Evolutionary conservation across 2,113 vertebrate species (phyloP).

Genomic region (Nipponia nippon): DNA sequence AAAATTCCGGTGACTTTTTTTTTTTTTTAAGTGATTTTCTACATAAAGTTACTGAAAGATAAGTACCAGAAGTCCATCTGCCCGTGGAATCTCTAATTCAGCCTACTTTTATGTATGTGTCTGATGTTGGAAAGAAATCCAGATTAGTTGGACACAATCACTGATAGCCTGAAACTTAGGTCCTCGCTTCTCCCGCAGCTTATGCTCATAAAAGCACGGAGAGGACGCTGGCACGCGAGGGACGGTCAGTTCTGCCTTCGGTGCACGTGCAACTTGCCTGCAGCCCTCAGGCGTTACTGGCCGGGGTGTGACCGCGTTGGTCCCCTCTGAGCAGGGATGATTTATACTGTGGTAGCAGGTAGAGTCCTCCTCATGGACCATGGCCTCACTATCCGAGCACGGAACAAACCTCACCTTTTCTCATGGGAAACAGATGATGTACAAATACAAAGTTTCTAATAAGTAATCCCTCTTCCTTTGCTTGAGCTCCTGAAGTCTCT

Average conservation of each 20-base stretch:
- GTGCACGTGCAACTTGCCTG: fast-evolving
- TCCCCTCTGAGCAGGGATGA: background rate
- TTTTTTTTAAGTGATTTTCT: background rate
- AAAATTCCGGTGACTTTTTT: background rate
- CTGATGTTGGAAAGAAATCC: background rate
- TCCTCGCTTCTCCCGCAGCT: background rate
- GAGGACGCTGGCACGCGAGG: background rate
- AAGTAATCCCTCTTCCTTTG: background rate
- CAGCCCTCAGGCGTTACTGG: fast-evolving
- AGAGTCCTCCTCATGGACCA: background rate
- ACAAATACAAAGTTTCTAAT: background rate
- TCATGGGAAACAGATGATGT: background rate
- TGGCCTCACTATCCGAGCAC: background rate
- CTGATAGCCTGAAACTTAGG: background rate
- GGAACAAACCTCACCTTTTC: background rate
- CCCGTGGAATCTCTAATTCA: background rate
- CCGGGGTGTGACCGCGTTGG: fast-evolving
- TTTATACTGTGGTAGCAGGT: background rate
- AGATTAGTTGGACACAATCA: background rate
- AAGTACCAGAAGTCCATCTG: background rate
- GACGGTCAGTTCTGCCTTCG: background rate
- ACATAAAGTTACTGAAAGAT: background rate
- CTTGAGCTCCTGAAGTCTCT: background rate
- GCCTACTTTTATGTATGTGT: background rate
- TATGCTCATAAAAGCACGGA: too few species aligned